Conservation (phyloP, 1,140 invertebrate genomes). For the Hypsibius dujardini region DNA sequence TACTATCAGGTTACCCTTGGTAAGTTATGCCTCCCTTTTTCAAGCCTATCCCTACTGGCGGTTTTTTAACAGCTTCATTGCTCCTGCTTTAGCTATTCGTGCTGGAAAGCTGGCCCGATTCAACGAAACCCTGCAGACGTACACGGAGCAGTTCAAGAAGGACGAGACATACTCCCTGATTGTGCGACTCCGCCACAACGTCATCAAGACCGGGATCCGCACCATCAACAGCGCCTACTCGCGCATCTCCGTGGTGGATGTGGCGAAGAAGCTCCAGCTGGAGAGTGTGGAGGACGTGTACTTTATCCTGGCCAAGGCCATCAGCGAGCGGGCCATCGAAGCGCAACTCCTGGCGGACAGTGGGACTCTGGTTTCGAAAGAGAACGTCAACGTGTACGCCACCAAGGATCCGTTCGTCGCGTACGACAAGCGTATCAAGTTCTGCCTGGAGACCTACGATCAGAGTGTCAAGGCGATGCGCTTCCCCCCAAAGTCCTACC, state of each 20-base stretch:
- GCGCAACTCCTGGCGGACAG: constrained; percentile 84
- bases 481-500: constrained; percentile 95
- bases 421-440: constrained; percentile 92
- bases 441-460: constrained; percentile 93
- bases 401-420: constrained; percentile 87
- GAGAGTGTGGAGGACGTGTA: constrained; percentile 94
- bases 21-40: constrained; percentile 25
- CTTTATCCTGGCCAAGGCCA: constrained; percentile 98
- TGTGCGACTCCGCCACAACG: constrained; percentile 83
- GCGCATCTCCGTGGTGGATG: constrained; percentile 78
- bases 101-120: constrained; percentile 83
- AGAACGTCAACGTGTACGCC: constrained; percentile 88
- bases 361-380: constrained; percentile 90
- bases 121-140: constrained; percentile 72
- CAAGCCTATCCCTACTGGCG: background rate
- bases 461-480: constrained; percentile 81
- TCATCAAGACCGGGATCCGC: constrained; percentile 94
- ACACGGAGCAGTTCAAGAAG: constrained; percentile 24
- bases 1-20: constrained; percentile 91
- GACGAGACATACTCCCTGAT: constrained; percentile 91
- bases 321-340: constrained; percentile 93
- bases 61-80: constrained; percentile 21
- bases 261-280: constrained; percentile 75
- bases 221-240: constrained; percentile 93
- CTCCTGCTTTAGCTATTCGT: constrained; percentile 51